phyloP scores from a whole-genome alignment of 2,113 vertebrate genomes.

The Engystomops pustulosus region DNA sequence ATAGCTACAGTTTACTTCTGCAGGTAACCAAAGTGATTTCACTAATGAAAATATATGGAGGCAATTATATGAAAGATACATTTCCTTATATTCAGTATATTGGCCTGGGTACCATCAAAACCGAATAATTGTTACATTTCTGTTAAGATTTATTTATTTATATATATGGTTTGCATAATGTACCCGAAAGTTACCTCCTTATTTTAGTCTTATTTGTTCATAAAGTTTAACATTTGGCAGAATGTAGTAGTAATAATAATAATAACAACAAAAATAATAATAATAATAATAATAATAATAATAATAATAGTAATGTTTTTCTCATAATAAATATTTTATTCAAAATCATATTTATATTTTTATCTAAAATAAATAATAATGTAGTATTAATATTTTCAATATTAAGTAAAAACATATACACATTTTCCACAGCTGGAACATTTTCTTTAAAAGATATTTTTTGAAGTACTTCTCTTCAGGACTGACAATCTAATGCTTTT shows the following conservation, averaged over 20 bases:
- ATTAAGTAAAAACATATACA: background rate
- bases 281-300: too few relatives aligned
- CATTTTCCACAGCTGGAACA: background rate
- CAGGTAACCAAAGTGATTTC: background rate
- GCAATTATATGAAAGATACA: background rate
- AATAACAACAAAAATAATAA: too few relatives aligned
- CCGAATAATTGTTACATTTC: background rate
- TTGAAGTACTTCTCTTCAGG: background rate
- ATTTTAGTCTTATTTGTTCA: background rate
- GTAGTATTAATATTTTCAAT: background rate
- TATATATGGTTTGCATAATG: background rate
- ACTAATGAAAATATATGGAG: background rate
- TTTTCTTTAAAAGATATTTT: background rate
- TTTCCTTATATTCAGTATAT: background rate
- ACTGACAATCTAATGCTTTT: conserved; percentile 27
- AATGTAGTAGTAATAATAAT: too few relatives aligned
- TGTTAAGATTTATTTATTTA: background rate
- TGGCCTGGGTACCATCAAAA: background rate
- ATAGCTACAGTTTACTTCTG: background rate
- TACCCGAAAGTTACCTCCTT: background rate
- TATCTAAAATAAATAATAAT: background rate
- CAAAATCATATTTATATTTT: background rate
- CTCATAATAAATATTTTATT: too few relatives aligned
- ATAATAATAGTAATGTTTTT: too few relatives aligned
- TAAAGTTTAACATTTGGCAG: too few relatives aligned